These are phyloP conservation scores for Epicampocera succincta DNA, from an alignment of 2,888 invertebrate species.

Conservation along the genomic window DNA sequence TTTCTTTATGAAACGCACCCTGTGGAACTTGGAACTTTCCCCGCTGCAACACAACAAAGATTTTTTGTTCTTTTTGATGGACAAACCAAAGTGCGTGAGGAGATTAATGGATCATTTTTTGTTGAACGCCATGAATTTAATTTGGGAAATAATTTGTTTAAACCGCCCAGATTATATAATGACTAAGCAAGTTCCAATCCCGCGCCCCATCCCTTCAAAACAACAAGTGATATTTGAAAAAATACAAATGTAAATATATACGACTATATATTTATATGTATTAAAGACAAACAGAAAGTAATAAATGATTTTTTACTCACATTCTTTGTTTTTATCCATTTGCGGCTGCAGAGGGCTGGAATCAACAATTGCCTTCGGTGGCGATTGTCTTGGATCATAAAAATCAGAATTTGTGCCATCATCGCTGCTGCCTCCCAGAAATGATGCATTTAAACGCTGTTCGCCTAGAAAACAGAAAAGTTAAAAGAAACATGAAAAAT, in stretches of 20 bases:
- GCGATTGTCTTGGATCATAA: constrained; percentile 84
- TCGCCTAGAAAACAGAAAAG: constrained; percentile 74
- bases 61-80: constrained; percentile 3
- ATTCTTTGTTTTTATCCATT: constrained; percentile 99
- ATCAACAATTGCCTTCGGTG: constrained; percentile 96
- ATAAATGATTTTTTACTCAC: constrained; percentile 85
- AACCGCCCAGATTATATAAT: background rate
- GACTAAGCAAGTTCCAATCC: background rate
- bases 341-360: constrained; percentile 95
- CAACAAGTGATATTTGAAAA: background rate
- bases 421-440: constrained; percentile 78
- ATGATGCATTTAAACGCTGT: constrained; percentile 80
- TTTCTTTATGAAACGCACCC: too few species aligned
- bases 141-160: constrained; percentile 4
- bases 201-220: background rate
- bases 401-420: constrained; percentile 81
- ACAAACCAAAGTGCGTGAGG: background rate
- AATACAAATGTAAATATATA: background rate
- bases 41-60: background rate
- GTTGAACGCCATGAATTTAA: background rate
- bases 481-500: too few species aligned
- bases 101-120: background rate
- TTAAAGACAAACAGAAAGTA: too few species aligned
- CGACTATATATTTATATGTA: too few species aligned
- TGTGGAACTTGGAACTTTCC: too few species aligned